phyloP scores from a whole-genome alignment of 2,113 vertebrate genomes.

The Campylomormyrus numenius region DNA sequence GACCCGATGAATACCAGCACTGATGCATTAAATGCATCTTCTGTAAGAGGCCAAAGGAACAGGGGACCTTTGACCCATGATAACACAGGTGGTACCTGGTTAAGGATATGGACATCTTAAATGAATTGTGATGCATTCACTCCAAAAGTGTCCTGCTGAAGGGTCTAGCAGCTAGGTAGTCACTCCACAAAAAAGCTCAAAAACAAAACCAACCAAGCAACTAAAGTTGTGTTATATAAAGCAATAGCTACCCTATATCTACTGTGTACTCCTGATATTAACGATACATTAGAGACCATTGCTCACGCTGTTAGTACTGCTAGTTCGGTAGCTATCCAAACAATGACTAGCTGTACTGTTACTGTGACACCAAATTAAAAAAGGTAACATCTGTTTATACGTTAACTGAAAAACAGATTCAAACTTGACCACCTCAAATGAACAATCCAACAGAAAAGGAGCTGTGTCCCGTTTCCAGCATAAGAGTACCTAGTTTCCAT shows the following conservation, averaged over 20 bases:
- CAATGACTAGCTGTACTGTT: background rate
- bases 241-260: background rate
- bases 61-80: background rate
- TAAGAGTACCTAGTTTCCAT: background rate
- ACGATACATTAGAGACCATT: background rate
- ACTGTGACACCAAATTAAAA: background rate
- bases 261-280: background rate
- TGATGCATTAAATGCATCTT: background rate
- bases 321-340: background rate
- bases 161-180: background rate
- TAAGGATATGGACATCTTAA: background rate
- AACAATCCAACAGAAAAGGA: background rate
- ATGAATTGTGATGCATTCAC: background rate
- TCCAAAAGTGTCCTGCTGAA: background rate
- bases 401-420: background rate
- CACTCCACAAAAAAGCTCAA: background rate
- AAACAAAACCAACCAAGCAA: background rate
- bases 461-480: background rate
- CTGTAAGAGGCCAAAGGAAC: background rate
- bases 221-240: background rate
- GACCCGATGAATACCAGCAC: background rate
- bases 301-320: background rate
- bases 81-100: background rate
- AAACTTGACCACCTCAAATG: background rate
- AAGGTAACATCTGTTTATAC: background rate